Evolutionary conservation across 2,888 invertebrate genomes (phyloP).

Genomic region (Furcula furcula): DNA sequence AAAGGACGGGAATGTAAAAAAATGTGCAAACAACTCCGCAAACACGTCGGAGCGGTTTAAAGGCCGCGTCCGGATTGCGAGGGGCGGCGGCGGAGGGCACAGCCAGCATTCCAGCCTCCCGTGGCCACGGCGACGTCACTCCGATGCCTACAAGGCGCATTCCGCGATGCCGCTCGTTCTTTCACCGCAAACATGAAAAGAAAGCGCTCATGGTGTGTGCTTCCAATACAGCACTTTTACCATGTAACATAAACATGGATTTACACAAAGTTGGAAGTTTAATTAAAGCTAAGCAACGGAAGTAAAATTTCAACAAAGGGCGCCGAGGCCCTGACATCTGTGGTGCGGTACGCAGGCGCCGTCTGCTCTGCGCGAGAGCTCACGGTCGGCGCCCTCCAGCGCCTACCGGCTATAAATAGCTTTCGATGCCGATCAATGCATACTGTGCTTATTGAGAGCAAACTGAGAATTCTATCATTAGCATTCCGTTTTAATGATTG

Average conservation of each 20-base stretch:
- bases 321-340: constrained; percentile 59
- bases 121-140: constrained; percentile 63
- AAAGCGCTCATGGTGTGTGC: constrained; percentile 39
- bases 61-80: constrained; percentile 79
- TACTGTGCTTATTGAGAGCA: constrained; percentile 37
- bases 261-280: too few species aligned
- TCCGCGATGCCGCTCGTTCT: constrained; percentile 47
- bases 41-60: constrained; percentile 80
- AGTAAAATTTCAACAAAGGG: constrained; percentile 34
- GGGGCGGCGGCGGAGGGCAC: constrained; percentile 66
- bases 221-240: constrained; percentile 5
- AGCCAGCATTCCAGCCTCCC: constrained; percentile 73
- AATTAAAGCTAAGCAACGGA: too few species aligned
- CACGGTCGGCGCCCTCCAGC: constrained; percentile 69
- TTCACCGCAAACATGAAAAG: constrained; percentile 45
- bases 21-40: constrained; percentile 80
- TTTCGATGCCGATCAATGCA: constrained; percentile 48
- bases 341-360: constrained; percentile 50
- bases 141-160: constrained; percentile 52
- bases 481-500: constrained; percentile 13
- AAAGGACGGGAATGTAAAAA: constrained; percentile 77
- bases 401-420: constrained; percentile 68
- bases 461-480: constrained; percentile 32
- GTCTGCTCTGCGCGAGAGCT: constrained; percentile 47
- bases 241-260: neutral